Evolutionary conservation across 64 coral and sea anemone species (phyloP).

Genomic region (Pachyseris speciosa): DNA sequence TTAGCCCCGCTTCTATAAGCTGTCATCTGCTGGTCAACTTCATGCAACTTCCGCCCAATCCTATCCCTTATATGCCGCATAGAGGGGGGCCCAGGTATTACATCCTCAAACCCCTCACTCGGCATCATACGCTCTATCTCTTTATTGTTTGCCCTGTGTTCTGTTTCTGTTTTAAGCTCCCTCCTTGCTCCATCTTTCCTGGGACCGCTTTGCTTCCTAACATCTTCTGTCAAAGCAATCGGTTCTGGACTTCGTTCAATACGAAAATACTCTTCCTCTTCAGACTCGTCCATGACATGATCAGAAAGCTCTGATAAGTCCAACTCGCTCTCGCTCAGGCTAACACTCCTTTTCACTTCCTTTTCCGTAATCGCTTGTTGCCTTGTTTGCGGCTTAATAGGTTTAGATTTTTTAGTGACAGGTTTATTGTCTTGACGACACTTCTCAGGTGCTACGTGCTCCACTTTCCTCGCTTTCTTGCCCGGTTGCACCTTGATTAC

Average conservation of each 20-base stretch:
- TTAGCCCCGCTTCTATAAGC: neutral
- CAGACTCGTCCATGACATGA: slow-evolving; percentile 2
- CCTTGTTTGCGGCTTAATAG: neutral
- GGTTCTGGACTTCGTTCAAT: slow-evolving; percentile 29
- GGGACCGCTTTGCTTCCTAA: neutral
- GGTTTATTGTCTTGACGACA: neutral
- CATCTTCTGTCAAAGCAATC: neutral
- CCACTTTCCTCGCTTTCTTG: slow-evolving; percentile 9
- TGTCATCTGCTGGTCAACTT: slow-evolving; percentile 10
- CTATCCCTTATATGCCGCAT: slow-evolving; percentile 11
- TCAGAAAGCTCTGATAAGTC: slow-evolving; percentile 64
- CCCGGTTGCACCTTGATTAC: neutral
- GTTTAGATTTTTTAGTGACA: neutral
- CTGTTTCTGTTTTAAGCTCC: neutral
- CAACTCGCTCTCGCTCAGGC: slow-evolving; percentile 65
- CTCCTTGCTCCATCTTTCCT: neutral
- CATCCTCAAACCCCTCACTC: neutral
- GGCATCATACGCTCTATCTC: neutral
- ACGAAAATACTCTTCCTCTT: slow-evolving; percentile 66
- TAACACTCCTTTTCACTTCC: neutral
- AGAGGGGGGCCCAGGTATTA: neutral
- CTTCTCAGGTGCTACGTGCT: neutral
- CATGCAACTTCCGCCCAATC: slow-evolving; percentile 3
- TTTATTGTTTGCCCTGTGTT: neutral
- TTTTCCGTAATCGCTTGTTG: neutral